phyloP scores from a whole-genome alignment of 2,797 vertebrate species.

The Phalanger gymnotis region DNA sequence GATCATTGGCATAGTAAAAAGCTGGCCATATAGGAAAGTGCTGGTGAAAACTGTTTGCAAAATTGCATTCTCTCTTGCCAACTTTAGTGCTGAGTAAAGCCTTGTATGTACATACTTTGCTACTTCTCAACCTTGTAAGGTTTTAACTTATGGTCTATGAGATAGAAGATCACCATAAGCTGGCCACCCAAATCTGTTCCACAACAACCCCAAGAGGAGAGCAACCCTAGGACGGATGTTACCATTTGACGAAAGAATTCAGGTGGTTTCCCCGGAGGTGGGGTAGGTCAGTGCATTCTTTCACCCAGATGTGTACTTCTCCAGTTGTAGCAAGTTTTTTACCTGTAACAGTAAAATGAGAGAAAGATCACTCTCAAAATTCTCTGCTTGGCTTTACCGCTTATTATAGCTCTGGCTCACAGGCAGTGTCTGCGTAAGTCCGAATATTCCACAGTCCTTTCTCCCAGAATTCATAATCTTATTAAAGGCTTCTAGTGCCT shows the following conservation, averaged over 20 bases:
- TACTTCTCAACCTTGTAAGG: constrained; percentile 1
- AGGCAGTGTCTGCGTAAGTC: neutral
- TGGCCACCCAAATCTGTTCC: constrained; percentile 16
- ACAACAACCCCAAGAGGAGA: neutral
- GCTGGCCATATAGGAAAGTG: neutral
- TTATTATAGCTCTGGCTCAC: neutral
- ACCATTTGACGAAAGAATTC: constrained; percentile 98
- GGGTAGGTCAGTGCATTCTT: constrained; percentile 94
- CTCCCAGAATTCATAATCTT: neutral
- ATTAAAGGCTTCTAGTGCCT: neutral
- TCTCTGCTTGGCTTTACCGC: neutral
- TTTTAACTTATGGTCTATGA: constrained; percentile 22
- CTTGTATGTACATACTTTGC: constrained; percentile 5
- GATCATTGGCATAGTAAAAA: neutral
- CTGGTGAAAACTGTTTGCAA: neutral
- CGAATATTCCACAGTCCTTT: neutral
- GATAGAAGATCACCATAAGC: constrained; percentile 30
- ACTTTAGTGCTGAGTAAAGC: constrained; percentile 42
- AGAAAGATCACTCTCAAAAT: neutral
- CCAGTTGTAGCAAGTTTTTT: constrained; percentile 87
- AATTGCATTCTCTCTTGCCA: constrained; percentile 4
- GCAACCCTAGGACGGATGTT: constrained; percentile 55
- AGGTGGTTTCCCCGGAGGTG: constrained; percentile 88
- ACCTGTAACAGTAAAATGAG: constrained; percentile 69
- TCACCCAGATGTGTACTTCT: constrained; percentile 98